Evolutionary conservation across 2,797 vertebrate genomes (phyloP), one percentile per base, ranked within the genome.

Genomic region (Poeciliopsis turneri): DNA sequence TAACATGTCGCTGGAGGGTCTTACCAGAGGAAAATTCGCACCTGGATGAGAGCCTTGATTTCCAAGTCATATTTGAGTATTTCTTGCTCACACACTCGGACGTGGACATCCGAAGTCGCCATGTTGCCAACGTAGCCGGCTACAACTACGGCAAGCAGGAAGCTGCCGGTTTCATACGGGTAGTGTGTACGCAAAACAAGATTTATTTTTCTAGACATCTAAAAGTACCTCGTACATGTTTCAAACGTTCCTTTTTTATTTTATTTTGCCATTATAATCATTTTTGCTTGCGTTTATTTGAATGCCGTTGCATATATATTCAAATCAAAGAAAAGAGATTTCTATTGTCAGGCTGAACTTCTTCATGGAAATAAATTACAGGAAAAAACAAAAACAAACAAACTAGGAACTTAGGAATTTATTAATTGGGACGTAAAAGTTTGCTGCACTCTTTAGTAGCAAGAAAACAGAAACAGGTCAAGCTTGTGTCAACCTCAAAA

Each of bases 41-140:
- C 98, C 98, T 98, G 98, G 81, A 99, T 96, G 43, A 98, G 94
- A 76, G 97, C 97, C 88, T 99, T 99, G 84, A 98, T 97, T 94
- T 98, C 97, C 93, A 99, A 90, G 90, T 99, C 98, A 93, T 97
- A 97, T 87, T 95, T 97, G 61, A 99, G 95, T 68, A 99, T 98
- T 93, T 99, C 98, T 92, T 98, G 97, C 85, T 97, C 95, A 57
- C 97, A 98, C 39, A 98, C 96, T 78, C 96, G 95, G 82, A 99
- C 95, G 88, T 97, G 96, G 85, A 98, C 96, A 53, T 96, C 94
- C 0, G 81, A 70, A 0, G 94, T 92, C 92, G 97, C 97, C 97
- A 99, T 99, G 74, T 95, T 94, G 79, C 75, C 72, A 74, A 89
- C 85, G 91, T 81, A 81, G 76, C 25, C 82, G 33, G 46, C 16